Base-by-base conservation (phyloP, 2,888 invertebrate species). In the Nezara viridula region DNA sequence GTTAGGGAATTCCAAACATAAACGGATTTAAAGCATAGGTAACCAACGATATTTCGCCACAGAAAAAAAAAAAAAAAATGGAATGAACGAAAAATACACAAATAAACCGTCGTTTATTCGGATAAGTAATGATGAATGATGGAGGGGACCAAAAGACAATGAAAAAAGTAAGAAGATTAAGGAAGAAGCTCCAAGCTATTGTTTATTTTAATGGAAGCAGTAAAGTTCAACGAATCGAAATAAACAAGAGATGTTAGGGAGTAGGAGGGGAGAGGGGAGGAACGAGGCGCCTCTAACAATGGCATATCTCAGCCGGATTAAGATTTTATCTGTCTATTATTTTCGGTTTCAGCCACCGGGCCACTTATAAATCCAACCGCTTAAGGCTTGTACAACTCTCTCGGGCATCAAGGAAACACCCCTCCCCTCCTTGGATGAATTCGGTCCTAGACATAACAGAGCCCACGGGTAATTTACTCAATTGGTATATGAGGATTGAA, bases 261-360 rank as follows among this genome's bases (percentile, higher is more conserved):
- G 44, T 44, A 47, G 81, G n/a, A 44, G 10, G 44, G 44, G 66
- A 60, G 85, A 16, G 19, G 16, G 32, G 21, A 2, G 3, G 49
- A 19, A 0, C 24, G 86, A 86, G 86, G 86, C 86, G 86, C 86
- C 86, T 86, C 37, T 52, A 60, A 81, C 81, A 81, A 81, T 81
- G 81, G 81, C 81, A 81, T 81, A 81, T 81, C 81, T 81, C 40
- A 86, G 16, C 86, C 40, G 52, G 55, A 86, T 86, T n/a, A 55
- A 86, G 86, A 86, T 86, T 55, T 55, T 86, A 86, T 86, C 86
- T 52, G 21, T 40, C 86, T 52, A 86, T 86, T 86, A 86, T 86
- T 86, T 86, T 86, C 40, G 86, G 86, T 86, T 55, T 40, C 52
- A 86, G 55, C 86, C 52, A 55, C 86, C 52, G 55, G 40, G 32